phyloP scores from a whole-genome alignment of 2,797 vertebrate genomes.

The Psittacula echo region DNA sequence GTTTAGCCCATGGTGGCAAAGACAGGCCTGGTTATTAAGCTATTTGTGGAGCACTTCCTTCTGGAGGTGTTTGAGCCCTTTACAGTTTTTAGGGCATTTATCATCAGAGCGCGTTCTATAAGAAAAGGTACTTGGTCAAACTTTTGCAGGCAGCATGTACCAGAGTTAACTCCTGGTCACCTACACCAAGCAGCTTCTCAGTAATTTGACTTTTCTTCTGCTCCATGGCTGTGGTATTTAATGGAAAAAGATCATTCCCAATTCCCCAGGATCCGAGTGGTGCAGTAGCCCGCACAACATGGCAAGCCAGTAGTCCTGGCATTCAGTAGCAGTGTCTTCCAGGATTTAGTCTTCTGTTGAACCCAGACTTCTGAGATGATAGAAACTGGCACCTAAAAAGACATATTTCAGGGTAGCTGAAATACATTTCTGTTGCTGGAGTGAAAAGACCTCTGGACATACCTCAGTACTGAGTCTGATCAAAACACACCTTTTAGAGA shows the following conservation, averaged over 20 bases:
- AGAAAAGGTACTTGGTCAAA: neutral
- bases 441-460: neutral
- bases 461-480: neutral
- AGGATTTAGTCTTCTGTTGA: neutral
- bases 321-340: neutral
- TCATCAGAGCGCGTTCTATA: neutral
- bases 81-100: neutral
- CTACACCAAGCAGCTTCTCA: neutral
- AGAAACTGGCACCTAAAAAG: neutral
- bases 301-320: neutral
- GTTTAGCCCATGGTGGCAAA: neutral
- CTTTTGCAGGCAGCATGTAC: neutral
- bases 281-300: accelerated
- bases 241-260: neutral
- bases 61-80: neutral
- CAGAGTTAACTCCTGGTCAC: neutral
- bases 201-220: neutral
- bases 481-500: neutral
- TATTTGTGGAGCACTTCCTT: neutral
- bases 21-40: neutral
- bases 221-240: neutral
- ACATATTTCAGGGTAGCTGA: neutral
- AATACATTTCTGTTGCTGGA: neutral
- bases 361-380: neutral
- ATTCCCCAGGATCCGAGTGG: neutral